phyloP scores from a whole-genome alignment of 2,113 vertebrate species.

The Paraplagusia blochii region DNA sequence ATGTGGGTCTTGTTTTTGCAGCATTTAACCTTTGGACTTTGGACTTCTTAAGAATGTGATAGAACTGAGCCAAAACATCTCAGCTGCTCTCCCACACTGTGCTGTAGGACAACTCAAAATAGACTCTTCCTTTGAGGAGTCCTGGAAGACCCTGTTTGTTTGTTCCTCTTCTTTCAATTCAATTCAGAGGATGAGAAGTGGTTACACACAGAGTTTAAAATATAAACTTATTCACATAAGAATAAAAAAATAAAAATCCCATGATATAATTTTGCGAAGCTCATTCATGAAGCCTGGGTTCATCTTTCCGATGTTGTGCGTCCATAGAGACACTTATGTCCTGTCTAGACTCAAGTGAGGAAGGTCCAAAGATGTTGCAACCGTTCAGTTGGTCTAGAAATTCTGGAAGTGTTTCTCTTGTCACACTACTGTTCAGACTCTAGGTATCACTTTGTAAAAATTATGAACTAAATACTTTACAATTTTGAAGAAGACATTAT shows the following conservation, averaged over 20 bases:
- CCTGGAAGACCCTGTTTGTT: constrained; percentile 43
- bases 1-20: constrained; percentile 53
- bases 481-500: no score
- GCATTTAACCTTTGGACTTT: constrained; percentile 68
- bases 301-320: no score
- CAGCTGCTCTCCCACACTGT: constrained; percentile 79
- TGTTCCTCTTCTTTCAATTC: constrained; percentile 36
- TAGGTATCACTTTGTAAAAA: no score
- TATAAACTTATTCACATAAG: background rate
- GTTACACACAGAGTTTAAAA: background rate
- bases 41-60: constrained; percentile 74
- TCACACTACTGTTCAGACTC: no score
- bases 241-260: background rate
- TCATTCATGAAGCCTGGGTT: background rate
- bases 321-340: no score
- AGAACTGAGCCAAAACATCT: constrained; percentile 59
- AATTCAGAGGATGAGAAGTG: constrained; percentile 21
- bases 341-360: no score
- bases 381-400: no score
- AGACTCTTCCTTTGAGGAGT: constrained; percentile 55
- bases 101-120: constrained; percentile 60
- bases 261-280: background rate
- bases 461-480: no score
- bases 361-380: no score
- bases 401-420: no score